Conservation (phyloP, 2,888 invertebrate species). For the Apodemia duryi region DNA sequence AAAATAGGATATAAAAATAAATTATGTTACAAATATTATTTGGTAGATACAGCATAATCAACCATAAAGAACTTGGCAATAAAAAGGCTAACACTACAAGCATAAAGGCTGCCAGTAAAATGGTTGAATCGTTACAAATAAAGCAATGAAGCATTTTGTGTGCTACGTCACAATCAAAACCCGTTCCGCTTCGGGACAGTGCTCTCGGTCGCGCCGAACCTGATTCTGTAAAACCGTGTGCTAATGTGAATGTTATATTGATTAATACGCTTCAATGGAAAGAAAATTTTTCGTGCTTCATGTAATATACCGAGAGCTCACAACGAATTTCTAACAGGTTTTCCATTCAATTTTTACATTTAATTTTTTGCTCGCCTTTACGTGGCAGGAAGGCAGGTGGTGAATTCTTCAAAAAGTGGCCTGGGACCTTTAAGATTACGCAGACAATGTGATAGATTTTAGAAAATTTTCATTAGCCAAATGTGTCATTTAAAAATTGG, state of each 20-base stretch:
- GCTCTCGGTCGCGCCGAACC: conserved; percentile 32
- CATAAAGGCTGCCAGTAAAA: conserved; percentile 56
- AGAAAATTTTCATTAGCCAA: too few species aligned
- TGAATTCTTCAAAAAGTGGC: too few species aligned
- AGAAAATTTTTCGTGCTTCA: conserved; percentile 21
- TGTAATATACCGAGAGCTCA: neutral
- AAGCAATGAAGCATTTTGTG: conserved; percentile 51
- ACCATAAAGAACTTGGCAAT: neutral
- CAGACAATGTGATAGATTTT: too few species aligned
- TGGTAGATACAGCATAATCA: neutral
- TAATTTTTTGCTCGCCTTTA: too few species aligned
- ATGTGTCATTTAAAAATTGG: too few species aligned
- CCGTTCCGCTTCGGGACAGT: conserved; percentile 54
- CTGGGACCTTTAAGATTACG: too few species aligned
- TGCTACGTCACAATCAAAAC: conserved; percentile 55
- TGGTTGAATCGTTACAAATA: conserved; percentile 57
- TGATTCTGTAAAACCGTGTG: conserved; percentile 36
- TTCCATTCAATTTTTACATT: too few species aligned
- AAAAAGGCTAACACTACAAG: conserved; percentile 19
- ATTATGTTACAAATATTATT: conserved; percentile 4
- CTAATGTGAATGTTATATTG: conserved; percentile 28
- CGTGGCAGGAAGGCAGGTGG: too few species aligned
- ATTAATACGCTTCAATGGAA: conserved; percentile 23
- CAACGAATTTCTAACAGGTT: neutral
- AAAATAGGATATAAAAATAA: neutral